phyloP scores from a whole-genome alignment of 2,797 vertebrate species.

The Sciurus carolinensis region DNA sequence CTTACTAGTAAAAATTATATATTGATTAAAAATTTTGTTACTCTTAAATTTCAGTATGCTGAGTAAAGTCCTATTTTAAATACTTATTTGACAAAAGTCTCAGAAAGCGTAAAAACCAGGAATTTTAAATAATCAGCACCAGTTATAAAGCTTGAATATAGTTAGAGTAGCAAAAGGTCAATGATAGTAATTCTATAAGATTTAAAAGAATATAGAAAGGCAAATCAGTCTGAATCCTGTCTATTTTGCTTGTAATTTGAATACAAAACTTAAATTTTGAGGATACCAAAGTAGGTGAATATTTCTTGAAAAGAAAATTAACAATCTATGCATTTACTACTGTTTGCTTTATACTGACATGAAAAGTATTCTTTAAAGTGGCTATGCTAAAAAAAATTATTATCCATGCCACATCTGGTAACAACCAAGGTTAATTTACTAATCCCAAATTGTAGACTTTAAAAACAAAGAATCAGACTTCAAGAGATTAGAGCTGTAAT shows the following conservation, averaged over 20 bases:
- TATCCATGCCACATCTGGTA: constrained; percentile 30
- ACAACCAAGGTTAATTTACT: constrained; percentile 52
- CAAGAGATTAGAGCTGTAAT: constrained; percentile 28
- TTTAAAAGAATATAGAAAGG: not conserved
- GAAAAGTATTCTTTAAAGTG: constrained; percentile 1
- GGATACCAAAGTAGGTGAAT: not conserved
- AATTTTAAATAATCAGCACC: constrained; percentile 42
- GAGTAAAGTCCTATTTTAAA: constrained; percentile 15
- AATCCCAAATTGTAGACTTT: not conserved
- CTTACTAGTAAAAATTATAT: constrained; percentile 39
- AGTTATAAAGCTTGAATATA: not conserved
- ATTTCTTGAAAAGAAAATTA: constrained; percentile 57
- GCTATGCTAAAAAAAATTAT: constrained; percentile 30
- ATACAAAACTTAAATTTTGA: not conserved
- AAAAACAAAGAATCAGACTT: constrained; percentile 52
- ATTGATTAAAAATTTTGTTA: constrained; percentile 1
- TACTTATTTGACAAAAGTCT: not conserved
- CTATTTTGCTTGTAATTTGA: constrained; percentile 24
- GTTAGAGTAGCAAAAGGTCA: not conserved
- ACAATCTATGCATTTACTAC: not conserved
- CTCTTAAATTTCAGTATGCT: not conserved
- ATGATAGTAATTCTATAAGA: not conserved
- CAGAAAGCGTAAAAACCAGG: not conserved
- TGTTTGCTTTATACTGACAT: constrained; percentile 22
- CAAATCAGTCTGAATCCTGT: not conserved